Conservation (phyloP, 2,888 invertebrate genomes). For the Thumatha senex region DNA sequence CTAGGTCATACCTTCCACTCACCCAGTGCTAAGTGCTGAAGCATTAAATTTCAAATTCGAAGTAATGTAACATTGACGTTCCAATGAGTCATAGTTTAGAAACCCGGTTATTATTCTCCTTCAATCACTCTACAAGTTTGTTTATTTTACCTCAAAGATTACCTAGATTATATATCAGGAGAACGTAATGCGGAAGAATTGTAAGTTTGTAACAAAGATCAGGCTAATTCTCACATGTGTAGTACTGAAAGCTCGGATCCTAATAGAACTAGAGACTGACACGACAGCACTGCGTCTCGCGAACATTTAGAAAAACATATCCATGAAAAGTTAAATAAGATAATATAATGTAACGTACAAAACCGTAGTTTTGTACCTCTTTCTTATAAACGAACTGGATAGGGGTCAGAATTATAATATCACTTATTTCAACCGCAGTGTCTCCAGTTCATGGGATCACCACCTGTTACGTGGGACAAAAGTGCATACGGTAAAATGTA, state of each 20-base stretch:
- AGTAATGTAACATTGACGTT: slow-evolving; percentile 22
- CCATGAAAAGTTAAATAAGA: too few species aligned
- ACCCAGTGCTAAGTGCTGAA: slow-evolving; percentile 18
- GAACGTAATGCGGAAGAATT: not conserved
- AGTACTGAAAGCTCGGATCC: not conserved
- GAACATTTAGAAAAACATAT: too few species aligned
- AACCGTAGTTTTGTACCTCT: too few species aligned
- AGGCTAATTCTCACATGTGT: not conserved
- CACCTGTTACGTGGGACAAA: too few species aligned
- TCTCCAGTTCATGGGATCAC: too few species aligned
- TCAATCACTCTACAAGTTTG: slow-evolving; percentile 23
- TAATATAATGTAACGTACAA: too few species aligned
- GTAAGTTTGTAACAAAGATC: not conserved
- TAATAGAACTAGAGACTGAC: not conserved
- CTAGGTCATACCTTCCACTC: slow-evolving; percentile 4
- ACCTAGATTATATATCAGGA: slow-evolving; percentile 22
- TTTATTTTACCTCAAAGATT: slow-evolving; percentile 21
- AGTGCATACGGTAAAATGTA: too few species aligned
- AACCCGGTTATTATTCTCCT: slow-evolving; percentile 27
- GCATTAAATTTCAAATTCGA: slow-evolving; percentile 19
- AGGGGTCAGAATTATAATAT: too few species aligned
- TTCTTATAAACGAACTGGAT: too few species aligned
- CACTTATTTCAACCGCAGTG: too few species aligned
- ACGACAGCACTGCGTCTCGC: not conserved
- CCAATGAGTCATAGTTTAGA: slow-evolving; percentile 31